Evolutionary conservation across 2,888 invertebrate genomes (phyloP), one percentile per base, ranked within the genome.

Genomic region (Rhagophthalmus giganteus): DNA sequence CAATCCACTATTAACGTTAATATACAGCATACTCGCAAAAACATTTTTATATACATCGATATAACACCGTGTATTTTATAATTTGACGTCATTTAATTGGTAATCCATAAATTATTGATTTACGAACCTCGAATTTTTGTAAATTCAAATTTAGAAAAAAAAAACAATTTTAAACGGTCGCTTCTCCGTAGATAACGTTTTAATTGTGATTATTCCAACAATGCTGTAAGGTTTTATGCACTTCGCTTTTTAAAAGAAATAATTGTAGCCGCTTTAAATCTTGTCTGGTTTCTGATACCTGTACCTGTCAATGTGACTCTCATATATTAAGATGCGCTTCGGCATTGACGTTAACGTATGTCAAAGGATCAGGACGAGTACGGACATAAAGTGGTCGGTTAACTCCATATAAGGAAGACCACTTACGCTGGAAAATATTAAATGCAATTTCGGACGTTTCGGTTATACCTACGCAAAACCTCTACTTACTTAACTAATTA

Each of bases 201-300:
- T 20, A 20, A 5, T 7, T 20, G 20, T 20, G 7, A 20, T 20
- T 20, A 20, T n/a, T n/a, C n/a, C n/a, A n/a, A n/a, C n/a, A n/a
- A n/a, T n/a, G n/a, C n/a, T n/a, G n/a, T 20, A 20, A 20, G 20
- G 7, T 20, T 20, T 20, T 3, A 20, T 20, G 3, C 3, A 5
- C 20, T 7, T 20, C 7, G 3, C 20, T 3, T 20, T 20, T n/a
- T n/a, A n/a, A n/a, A 60, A 60, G 63, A 63, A 67, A 66, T 64
- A 65, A 67, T 67, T 65, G 67, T 66, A 64, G 63, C 63, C 58
- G 65, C 61, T 62, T 65, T 68, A 69, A 69, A 70, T 70, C 68
- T 69, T 63, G 50, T 55, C 57, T 50, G 62, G 60, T 64, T 66
- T 64, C 65, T 66, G 62, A 66, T 68, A 67, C 67, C 66, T 68